A percentile compares a stretch with the other conserved stretches of the same genome.
Evolutionary conservation across 2,113 vertebrate genomes (phyloP).

Genomic region (Equus przewalskii): DNA sequence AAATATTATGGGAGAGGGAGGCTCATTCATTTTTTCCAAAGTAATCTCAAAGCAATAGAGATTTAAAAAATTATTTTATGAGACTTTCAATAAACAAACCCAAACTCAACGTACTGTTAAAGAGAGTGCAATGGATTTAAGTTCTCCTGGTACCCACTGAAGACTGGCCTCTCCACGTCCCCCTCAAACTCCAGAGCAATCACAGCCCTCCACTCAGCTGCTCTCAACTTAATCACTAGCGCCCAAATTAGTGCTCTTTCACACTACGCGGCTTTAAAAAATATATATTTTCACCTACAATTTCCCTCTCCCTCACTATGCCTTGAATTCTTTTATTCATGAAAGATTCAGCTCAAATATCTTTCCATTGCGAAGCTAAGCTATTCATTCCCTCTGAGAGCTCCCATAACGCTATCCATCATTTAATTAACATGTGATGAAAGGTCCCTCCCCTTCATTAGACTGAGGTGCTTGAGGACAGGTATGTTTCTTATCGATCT

Average conservation of each 20-base stretch:
- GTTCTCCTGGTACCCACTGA: not conserved
- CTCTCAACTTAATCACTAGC: not conserved
- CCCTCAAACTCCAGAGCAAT: not conserved
- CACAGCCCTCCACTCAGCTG: not conserved
- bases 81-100: not conserved
- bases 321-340: not conserved
- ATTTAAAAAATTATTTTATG: not conserved
- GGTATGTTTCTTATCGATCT: not conserved
- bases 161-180: not conserved
- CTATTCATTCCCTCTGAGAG: not conserved
- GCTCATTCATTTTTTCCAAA: not conserved
- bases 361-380: not conserved
- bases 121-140: not conserved
- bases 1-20: not conserved
- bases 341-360: not conserved
- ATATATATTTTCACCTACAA: not conserved
- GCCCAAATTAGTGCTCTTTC: not conserved
- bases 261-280: not conserved
- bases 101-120: not conserved
- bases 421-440: not conserved
- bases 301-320: not conserved
- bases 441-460: not conserved
- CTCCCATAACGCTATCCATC: not conserved
- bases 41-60: not conserved
- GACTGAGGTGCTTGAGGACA: not conserved